Evolutionary conservation across 2,888 invertebrate genomes (phyloP).

Genomic region (Ectropis crepuscularia): DNA sequence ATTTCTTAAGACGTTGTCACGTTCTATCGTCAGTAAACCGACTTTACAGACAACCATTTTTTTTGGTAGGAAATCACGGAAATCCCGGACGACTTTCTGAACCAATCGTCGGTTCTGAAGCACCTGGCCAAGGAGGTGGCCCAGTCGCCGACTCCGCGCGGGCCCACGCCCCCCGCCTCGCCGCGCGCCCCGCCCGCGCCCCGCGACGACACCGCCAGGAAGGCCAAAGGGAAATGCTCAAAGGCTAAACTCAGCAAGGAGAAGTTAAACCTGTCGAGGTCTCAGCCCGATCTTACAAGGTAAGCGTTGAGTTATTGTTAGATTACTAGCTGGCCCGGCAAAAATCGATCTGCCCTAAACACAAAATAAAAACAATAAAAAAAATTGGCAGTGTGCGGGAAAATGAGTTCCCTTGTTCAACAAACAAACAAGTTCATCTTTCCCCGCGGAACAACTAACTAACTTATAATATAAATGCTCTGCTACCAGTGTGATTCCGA

Average conservation of each 20-base stretch:
- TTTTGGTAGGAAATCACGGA: constrained; percentile 89
- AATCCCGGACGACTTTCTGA: constrained; percentile 93
- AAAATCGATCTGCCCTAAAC: too few relatives aligned
- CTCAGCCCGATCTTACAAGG: constrained; percentile 93
- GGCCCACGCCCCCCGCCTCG: constrained; percentile 67
- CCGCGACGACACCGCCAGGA: constrained; percentile 56
- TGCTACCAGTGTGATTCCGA: too few relatives aligned
- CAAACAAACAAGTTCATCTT: too few relatives aligned
- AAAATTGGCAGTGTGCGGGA: too few relatives aligned
- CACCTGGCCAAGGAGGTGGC: constrained; percentile 92
- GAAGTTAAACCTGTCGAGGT: constrained; percentile 89
- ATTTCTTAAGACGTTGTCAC: too few relatives aligned
- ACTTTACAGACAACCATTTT: too few relatives aligned
- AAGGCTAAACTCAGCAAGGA: constrained; percentile 81
- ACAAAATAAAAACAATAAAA: too few relatives aligned
- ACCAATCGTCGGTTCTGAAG: constrained; percentile 92
- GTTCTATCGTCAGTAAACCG: too few relatives aligned
- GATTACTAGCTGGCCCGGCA: background rate
- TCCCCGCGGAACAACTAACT: too few relatives aligned
- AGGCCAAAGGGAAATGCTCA: constrained; percentile 65
- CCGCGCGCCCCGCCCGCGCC: constrained; percentile 57
- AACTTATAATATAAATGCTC: too few relatives aligned
- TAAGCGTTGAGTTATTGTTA: constrained; percentile 50
- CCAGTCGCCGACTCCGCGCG: constrained; percentile 71
- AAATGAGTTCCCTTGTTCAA: too few relatives aligned